Conservation (phyloP, 2,888 invertebrate species). For the Lasioglossum lativentre region DNA sequence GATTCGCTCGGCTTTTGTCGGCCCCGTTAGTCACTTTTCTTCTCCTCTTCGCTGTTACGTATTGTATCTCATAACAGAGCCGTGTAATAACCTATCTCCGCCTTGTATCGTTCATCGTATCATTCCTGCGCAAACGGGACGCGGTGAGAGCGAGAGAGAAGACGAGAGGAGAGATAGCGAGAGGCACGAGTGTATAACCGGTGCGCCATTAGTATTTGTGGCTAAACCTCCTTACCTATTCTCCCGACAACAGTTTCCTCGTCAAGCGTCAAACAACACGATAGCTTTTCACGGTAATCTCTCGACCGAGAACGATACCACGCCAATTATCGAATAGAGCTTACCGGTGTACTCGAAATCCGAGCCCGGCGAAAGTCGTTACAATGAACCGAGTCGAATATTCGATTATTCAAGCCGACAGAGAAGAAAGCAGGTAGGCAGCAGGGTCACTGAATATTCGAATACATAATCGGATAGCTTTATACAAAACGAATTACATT, state of each 20-base stretch:
- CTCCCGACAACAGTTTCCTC: conserved; percentile 17
- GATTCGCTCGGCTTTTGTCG: conserved; percentile 42
- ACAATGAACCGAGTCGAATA: background rate
- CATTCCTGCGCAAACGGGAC: conserved; percentile 25
- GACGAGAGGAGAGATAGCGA: background rate
- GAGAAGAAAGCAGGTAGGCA: background rate
- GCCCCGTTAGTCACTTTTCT: conserved; percentile 39
- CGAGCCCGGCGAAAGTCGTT: background rate
- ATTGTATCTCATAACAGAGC: conserved; percentile 31
- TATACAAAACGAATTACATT: background rate
- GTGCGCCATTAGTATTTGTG: conserved; percentile 37
- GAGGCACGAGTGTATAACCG: conserved; percentile 27
- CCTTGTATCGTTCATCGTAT: conserved; percentile 57
- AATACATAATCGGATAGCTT: background rate
- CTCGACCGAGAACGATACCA: conserved; percentile 1
- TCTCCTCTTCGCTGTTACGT: conserved; percentile 18
- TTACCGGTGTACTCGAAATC: background rate
- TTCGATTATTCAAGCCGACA: background rate
- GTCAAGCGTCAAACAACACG: conserved; percentile 16
- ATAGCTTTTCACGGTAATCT: conserved; percentile 19
- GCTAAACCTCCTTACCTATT: conserved; percentile 33
- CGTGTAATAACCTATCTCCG: conserved; percentile 57
- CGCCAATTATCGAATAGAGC: conserved; percentile 18
- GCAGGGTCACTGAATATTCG: background rate
- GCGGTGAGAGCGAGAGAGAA: background rate